Evolutionary conservation across 2,113 vertebrate species (phyloP), one percentile per base, ranked within the genome.

Genomic region (Myotis yumanensis): DNA sequence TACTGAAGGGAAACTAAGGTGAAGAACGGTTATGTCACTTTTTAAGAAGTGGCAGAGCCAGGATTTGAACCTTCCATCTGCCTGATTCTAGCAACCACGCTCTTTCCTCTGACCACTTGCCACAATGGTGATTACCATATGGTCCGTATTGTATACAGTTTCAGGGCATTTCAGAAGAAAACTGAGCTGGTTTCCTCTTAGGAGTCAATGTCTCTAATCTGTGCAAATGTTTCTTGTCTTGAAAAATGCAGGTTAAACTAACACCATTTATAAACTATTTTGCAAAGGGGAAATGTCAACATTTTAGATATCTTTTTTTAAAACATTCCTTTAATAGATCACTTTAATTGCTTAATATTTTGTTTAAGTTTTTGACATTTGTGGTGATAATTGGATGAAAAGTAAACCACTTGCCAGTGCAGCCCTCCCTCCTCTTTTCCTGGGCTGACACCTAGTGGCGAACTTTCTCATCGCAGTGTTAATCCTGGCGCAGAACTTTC

Each of bases 401-500:
- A 76, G n/a, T 76, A 76, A 86, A 83, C n/a, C 86, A 30, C n/a
- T 62, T 52, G 16, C 46, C 0, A 9, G 0, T 23, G 22, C 48
- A 32, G 25, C 32, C 54, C 11, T 32, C 89, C 23, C 86, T 11
- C 96, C 98, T 95, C 96, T 90, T 97, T 98, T 98, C 96, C 97
- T 98, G 91, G 97, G 94, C 96, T 98, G 98, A 98, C 98, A 98
- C 98, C 98, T 98, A 98, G 98, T 96, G 98, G 98, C 46, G 17
- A 71, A 72, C 9, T 54, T n/a, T 68, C 87, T 43, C 86, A 68
- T 35, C 8, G 64, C 94, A 90, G 11, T 18, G 17, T n/a, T 66
- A 69, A 69, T 46, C 52, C 40, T 18, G 18, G 20, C 15, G 46
- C 87, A 8, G 16, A 66, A 32, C 46, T 43, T 86, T 79, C 43